Evolutionary conservation across 1,140 invertebrate species (phyloP), one percentile per base, ranked within the genome.

Genomic region (Hestina assimilis): DNA sequence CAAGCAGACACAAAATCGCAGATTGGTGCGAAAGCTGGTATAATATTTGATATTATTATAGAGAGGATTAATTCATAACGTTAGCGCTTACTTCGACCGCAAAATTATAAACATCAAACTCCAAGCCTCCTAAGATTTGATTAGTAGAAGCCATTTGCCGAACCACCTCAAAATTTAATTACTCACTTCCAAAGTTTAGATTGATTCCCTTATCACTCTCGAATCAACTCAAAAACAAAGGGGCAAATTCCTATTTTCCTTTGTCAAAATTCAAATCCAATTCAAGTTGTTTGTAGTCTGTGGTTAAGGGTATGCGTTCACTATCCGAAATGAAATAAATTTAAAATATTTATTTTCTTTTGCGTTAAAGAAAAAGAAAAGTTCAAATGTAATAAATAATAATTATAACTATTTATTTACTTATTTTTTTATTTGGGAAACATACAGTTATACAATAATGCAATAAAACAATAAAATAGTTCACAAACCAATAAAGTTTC

Each of bases 181-280:
- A 47, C 14, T 4, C 4, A 40, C 31, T 47, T 46, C 23, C 20
- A 21, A 56, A 56, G 23, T 56, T 56, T 41, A 47, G 43, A 56
- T 56, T 41, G 53, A 45, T 19, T 56, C 31, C 11, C 42, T 56
- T 56, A 47, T 47, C 53, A 56, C 5, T 21, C 35, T 3, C 35
- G 33, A 40, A 56, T 47, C 43, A 56, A 56, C 53, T 40, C 42
- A 47, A 56, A 56, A 56, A 56, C 33, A 47, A 56, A 15, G 23
- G 14, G 31, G 31, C 14, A 9, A 47, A 47, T 56, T 40, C 14
- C 28, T 47, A 47, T 40, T 47, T 47, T 38, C 31, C 53, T 56
- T 56, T 56, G 43, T 56, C 35, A 28, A 20, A 26, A 15, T 20
- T 21, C 17, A 24, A 47, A 47, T 47, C 31, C 19, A 56, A 40